phyloP scores from a whole-genome alignment of 2,113 vertebrate species.

The Gulo gulo region DNA sequence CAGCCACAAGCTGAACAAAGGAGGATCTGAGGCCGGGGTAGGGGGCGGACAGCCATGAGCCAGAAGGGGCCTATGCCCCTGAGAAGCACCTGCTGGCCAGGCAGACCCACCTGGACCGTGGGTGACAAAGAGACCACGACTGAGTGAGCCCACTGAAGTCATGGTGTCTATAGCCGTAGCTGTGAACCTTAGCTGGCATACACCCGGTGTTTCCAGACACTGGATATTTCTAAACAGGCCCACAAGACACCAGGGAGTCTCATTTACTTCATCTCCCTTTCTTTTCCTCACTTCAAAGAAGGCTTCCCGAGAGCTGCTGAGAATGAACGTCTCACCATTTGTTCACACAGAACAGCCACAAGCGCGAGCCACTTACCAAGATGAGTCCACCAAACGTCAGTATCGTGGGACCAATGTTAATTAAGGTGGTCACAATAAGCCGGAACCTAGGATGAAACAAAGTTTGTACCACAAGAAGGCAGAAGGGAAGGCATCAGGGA shows the following conservation, averaged over 20 bases:
- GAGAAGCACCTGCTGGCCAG: neutral
- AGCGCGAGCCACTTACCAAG: conserved; percentile 84
- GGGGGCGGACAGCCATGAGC: neutral
- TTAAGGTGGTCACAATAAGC: conserved; percentile 92
- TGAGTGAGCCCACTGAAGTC: neutral
- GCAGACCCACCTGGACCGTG: rapidly evolving
- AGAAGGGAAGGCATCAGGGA: neutral
- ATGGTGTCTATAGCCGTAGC: neutral
- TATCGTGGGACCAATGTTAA: conserved; percentile 93
- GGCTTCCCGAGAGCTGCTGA: neutral
- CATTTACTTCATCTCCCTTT: neutral
- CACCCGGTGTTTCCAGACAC: neutral
- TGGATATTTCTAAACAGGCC: neutral
- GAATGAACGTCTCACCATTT: neutral
- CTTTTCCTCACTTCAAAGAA: neutral
- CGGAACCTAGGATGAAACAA: conserved; percentile 84
- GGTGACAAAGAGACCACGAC: neutral
- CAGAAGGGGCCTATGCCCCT: neutral
- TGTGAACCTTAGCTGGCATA: rapidly evolving
- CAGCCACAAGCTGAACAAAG: neutral
- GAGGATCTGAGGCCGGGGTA: neutral
- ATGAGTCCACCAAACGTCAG: conserved; percentile 93
- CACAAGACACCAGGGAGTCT: neutral
- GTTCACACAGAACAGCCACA: rapidly evolving
- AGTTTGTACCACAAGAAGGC: neutral